A percentile compares a stretch with the other conserved stretches of the same genome.
Evolutionary conservation across 92 coral and sea anemone species (phyloP).

Genomic region (Parazoanthus swiftii): DNA sequence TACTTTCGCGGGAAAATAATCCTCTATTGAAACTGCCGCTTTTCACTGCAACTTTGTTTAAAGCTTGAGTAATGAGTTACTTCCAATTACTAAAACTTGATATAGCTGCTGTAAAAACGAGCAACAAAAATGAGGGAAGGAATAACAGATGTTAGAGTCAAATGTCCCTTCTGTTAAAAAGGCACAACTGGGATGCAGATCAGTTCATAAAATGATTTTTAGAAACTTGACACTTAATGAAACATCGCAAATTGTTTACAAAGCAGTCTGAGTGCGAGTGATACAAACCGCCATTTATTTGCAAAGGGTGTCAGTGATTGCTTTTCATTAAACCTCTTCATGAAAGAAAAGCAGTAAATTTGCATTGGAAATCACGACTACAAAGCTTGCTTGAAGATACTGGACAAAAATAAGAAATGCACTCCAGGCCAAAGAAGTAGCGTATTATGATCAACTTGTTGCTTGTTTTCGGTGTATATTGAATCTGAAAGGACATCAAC

Average conservation of each 20-base stretch:
- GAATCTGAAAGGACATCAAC: neutral
- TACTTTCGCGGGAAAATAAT: constrained; percentile 25
- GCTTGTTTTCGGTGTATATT: neutral
- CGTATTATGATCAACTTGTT: neutral
- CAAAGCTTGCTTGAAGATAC: neutral
- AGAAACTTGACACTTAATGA: neutral
- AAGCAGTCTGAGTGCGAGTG: neutral
- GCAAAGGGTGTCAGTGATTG: constrained; percentile 12
- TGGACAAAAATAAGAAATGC: neutral
- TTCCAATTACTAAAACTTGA: neutral
- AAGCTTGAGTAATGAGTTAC: neutral
- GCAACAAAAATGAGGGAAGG: neutral
- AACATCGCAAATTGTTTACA: constrained; percentile 19
- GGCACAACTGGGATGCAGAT: neutral
- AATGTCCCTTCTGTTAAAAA: neutral
- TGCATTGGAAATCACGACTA: constrained; percentile 8
- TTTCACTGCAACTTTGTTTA: neutral
- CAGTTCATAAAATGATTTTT: neutral
- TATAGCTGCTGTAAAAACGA: neutral
- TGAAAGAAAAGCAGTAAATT: neutral
- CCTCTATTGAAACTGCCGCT: neutral
- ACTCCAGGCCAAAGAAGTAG: neutral
- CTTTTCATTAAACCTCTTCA: neutral
- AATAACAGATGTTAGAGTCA: too few relatives aligned
- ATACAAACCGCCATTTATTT: neutral